phyloP scores from a whole-genome alignment of 2,888 invertebrate genomes.

The Orchestes rusci region DNA sequence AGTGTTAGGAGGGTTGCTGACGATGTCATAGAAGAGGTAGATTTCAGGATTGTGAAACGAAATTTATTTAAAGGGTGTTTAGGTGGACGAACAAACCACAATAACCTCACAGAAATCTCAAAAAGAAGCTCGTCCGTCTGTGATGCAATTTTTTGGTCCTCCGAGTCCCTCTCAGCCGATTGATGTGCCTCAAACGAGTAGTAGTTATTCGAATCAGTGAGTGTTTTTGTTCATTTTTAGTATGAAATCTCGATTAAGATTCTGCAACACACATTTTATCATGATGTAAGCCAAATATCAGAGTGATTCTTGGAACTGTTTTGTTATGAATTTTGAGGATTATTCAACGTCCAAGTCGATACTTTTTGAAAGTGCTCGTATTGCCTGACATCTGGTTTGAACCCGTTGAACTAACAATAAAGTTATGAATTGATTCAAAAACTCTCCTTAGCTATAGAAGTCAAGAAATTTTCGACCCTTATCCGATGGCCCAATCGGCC shows the following conservation, averaged over 20 bases:
- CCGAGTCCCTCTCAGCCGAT: conserved; percentile 42
- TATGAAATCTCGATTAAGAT: background rate
- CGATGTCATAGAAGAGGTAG: conserved; percentile 65
- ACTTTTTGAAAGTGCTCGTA: too few relatives aligned
- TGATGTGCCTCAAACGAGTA: conserved; percentile 46
- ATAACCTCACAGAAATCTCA: conserved; percentile 61
- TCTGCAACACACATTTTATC: background rate
- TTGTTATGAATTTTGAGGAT: too few relatives aligned
- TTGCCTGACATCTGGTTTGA: too few relatives aligned
- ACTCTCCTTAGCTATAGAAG: too few relatives aligned
- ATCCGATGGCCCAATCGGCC: conserved; percentile 29
- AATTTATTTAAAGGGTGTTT: background rate
- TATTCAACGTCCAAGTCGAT: too few relatives aligned
- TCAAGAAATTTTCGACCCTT: too few relatives aligned
- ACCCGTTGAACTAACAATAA: too few relatives aligned
- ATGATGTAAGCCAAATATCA: too few relatives aligned
- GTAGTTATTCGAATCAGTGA: conserved; percentile 28
- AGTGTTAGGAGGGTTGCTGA: conserved; percentile 61
- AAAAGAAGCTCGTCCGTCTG: conserved; percentile 52
- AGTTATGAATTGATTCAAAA: too few relatives aligned
- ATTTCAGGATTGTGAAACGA: background rate
- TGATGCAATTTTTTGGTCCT: conserved; percentile 54
- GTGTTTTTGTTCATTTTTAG: conserved; percentile 6
- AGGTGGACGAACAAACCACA: conserved; percentile 75
- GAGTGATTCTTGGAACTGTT: background rate